phyloP scores from a whole-genome alignment of 2,888 invertebrate species.

The Folsomia manolachei region DNA sequence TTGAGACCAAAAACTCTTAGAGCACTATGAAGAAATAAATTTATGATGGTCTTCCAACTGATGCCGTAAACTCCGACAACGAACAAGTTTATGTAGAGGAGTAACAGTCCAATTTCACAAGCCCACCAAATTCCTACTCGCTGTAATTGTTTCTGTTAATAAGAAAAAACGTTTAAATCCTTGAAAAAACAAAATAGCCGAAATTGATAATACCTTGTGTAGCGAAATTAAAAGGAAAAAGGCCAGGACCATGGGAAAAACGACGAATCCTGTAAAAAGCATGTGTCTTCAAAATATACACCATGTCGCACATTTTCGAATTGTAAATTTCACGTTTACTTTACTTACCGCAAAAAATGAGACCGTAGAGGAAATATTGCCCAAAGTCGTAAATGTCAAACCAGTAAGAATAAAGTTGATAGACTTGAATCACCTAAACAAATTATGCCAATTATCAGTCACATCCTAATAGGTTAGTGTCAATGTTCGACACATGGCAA shows the following conservation, averaged over 20 bases:
- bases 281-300: too few relatives aligned
- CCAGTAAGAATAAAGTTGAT: slow-evolving; percentile 36
- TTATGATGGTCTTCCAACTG: slow-evolving; percentile 29
- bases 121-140: slow-evolving; percentile 42
- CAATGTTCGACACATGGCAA: not conserved
- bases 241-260: slow-evolving; percentile 28
- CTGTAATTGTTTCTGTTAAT: slow-evolving; percentile 33
- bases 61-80: slow-evolving; percentile 34
- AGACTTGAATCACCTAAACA: slow-evolving; percentile 30
- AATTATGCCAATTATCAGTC: slow-evolving; percentile 3
- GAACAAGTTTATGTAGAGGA: slow-evolving; percentile 31
- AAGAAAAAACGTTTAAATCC: too few relatives aligned
- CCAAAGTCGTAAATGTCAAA: slow-evolving; percentile 35
- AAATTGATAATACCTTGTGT: slow-evolving; percentile 39
- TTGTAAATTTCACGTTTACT: too few relatives aligned
- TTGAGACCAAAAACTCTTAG: slow-evolving; percentile 36
- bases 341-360: slow-evolving; percentile 33
- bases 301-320: not conserved
- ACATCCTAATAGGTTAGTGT: not conserved
- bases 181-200: not conserved
- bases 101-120: slow-evolving; percentile 30
- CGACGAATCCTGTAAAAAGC: slow-evolving; percentile 21
- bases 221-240: slow-evolving; percentile 33
- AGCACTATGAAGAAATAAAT: slow-evolving; percentile 28
- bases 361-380: slow-evolving; percentile 25